Percentiles rank a stretch among this genome's conserved stretches.
Conservation (phyloP, 2,888 invertebrate species). For the Andrena praecox region DNA sequence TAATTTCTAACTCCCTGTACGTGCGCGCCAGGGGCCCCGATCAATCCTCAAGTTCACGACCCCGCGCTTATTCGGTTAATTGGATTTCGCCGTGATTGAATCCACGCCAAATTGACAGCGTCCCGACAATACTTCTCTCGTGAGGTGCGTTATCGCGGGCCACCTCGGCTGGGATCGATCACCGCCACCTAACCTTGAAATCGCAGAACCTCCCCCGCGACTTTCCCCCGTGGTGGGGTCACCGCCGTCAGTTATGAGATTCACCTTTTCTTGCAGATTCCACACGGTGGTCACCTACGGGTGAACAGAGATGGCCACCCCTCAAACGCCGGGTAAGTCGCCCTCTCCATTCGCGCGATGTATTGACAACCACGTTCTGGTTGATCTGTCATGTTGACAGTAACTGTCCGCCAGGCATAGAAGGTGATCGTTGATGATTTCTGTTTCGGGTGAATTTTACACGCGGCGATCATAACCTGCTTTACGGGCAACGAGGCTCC, state of each 20-base stretch:
- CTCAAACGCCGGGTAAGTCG: conserved; percentile 73
- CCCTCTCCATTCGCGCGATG: neutral
- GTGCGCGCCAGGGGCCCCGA: conserved; percentile 62
- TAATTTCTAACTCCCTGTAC: conserved; percentile 52
- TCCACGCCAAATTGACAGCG: conserved; percentile 64
- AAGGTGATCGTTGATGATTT: neutral
- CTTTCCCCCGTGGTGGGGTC: conserved; percentile 21
- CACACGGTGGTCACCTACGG: conserved; percentile 59
- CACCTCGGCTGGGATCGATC: conserved; percentile 61
- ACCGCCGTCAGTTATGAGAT: conserved; percentile 18
- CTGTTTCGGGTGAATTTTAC: neutral
- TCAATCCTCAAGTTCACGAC: conserved; percentile 72
- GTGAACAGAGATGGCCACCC: conserved; percentile 74
- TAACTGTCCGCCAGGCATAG: neutral
- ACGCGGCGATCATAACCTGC: neutral
- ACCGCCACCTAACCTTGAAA: conserved; percentile 74
- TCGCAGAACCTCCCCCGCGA: conserved; percentile 33
- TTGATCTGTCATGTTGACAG: conserved; percentile 62
- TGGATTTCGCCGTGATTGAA: conserved; percentile 65
- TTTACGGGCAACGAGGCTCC: neutral
- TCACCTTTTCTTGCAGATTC: conserved; percentile 56
- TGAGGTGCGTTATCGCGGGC: conserved; percentile 58
- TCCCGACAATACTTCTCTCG: conserved; percentile 56
- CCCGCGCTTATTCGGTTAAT: conserved; percentile 65
- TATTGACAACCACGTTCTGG: conserved; percentile 11